Evolutionary conservation across 2,797 vertebrate genomes (phyloP).

Genomic region (Octomys mimax): DNA sequence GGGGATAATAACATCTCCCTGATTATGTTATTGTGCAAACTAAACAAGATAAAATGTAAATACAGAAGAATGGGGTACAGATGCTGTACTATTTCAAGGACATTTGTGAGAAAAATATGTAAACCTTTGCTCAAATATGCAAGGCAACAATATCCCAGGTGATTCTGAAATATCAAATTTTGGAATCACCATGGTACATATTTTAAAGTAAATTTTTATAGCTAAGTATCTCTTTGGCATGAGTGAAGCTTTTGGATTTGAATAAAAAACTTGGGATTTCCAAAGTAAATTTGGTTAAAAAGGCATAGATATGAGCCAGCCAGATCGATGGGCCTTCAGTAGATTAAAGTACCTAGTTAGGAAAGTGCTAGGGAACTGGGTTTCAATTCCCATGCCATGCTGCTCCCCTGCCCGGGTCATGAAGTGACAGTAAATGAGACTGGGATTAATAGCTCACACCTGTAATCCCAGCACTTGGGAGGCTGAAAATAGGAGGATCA

Average conservation of each 20-base stretch:
- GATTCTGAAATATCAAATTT: neutral
- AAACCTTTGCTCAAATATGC: neutral
- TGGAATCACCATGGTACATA: neutral
- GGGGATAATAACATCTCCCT: neutral
- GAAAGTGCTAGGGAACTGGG: no score
- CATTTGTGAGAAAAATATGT: neutral
- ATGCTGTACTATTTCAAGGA: neutral
- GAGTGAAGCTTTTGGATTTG: neutral
- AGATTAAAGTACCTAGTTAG: no score
- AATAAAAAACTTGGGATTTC: neutral
- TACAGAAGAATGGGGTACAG: neutral
- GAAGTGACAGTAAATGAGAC: no score
- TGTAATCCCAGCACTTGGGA: no score
- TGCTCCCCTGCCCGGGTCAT: no score
- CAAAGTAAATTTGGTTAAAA: neutral
- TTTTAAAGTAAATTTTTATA: neutral
- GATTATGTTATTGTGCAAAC: neutral
- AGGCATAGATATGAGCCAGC: no score
- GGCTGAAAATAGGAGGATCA: no score
- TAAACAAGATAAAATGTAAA: neutral
- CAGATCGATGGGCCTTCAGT: no score
- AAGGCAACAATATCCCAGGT: neutral
- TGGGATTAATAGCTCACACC: no score
- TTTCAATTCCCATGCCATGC: no score
- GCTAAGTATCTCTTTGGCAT: neutral